Evolutionary conservation across 2,888 invertebrate species (phyloP), one percentile per base, ranked within the genome.

Genomic region (Pheosia gnoma): DNA sequence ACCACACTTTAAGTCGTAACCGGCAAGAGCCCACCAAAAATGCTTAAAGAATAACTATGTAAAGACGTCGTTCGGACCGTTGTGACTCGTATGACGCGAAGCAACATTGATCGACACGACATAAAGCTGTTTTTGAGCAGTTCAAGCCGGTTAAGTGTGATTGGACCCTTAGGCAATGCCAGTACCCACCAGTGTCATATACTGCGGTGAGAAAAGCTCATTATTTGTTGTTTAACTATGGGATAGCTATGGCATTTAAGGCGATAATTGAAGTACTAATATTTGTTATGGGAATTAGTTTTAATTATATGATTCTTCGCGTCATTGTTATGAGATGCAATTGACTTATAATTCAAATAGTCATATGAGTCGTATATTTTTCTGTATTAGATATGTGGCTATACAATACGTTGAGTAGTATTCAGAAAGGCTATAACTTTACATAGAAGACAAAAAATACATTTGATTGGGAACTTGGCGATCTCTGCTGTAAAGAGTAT

Each of bases 201-300:
- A 72, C 72, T 68, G 25, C 25, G 71, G 62, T 66, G 68, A 72
- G 69, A 74, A 63, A 63, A 69, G 68, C 73, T 72, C 66, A 70
- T 79, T 79, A 75, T 65, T 72, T 64, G 53, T 67, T 58, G 67
- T 65, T 61, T 77, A 63, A 73, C 76, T 80, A 78, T 83, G 80
- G 74, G 81, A 82, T 65, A 70, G 72, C 63, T 68, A 72, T 76
- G 81, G 75, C 76, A 77, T 81, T 80, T 78, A 63, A 78, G 70
- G 76, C 77, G 78, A 70, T 81, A 81, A 82, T 82, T 80, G 71
- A 61, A 75, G 68, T 71, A 60, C 66, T 70, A 67, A 57, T 57
- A 67, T 56, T 66, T 66, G 57, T 59, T 60, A 68, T 65, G 57
- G 66, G 55, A 63, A 60, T 60, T 63, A 58, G 57, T 61, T 66